These are phyloP conservation scores for Phaedon cochleariae DNA, from an alignment of 2,888 invertebrate species.

Conservation along the genomic window DNA sequence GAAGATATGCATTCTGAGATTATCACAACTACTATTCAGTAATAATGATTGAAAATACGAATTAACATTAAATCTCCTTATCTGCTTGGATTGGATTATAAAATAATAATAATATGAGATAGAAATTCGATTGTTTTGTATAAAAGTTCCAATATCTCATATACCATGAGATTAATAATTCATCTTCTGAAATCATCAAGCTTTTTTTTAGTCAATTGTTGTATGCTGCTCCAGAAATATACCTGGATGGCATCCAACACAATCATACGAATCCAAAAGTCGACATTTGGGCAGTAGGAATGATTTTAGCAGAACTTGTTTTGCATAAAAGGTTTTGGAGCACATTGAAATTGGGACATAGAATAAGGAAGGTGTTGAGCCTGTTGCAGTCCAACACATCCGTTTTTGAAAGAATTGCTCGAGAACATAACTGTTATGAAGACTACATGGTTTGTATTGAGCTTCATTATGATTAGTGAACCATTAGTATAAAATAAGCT, in stretches of 20 bases:
- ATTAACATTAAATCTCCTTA: too few species aligned
- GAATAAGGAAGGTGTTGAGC: conserved; percentile 78
- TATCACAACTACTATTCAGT: too few species aligned
- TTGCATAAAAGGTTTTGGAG: conserved; percentile 77
- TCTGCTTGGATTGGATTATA: too few species aligned
- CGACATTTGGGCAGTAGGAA: conserved; percentile 95
- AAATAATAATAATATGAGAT: too few species aligned
- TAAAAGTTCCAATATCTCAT: too few species aligned
- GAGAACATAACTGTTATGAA: conserved; percentile 78
- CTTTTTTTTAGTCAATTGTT: conserved; percentile 71
- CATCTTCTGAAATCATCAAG: background rate
- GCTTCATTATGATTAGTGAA: background rate
- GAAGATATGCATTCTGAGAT: too few species aligned
- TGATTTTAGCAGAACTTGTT: conserved; percentile 83
- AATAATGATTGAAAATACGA: too few species aligned
- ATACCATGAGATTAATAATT: too few species aligned
- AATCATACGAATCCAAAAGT: conserved; percentile 71
- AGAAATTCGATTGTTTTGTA: too few species aligned
- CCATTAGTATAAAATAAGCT: too few species aligned
- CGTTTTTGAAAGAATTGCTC: conserved; percentile 76
- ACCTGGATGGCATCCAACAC: conserved; percentile 68
- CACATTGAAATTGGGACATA: conserved; percentile 77
- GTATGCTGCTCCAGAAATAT: conserved; percentile 85
- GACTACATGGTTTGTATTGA: conserved; percentile 66
- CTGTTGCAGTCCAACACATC: conserved; percentile 69